phyloP scores from a whole-genome alignment of 2,888 invertebrate species.

The Lasioglossum pauxillum region DNA sequence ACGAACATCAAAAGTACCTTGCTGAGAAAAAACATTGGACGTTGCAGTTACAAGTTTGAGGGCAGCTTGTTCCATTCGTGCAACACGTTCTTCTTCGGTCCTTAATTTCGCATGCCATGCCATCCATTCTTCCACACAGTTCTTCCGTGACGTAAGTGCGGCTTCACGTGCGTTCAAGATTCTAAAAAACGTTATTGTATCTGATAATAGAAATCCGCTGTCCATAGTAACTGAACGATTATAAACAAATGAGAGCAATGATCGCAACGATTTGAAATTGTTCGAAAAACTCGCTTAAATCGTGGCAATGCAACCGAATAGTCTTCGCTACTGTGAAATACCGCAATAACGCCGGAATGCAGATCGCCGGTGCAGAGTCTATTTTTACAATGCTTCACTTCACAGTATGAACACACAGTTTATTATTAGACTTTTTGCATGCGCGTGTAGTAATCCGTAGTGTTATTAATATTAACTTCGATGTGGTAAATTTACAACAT shows the following conservation, averaged over 20 bases:
- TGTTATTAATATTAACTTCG: constrained; percentile 49
- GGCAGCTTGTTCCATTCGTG: constrained; percentile 83
- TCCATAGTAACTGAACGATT: constrained; percentile 25
- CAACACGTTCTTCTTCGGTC: constrained; percentile 82
- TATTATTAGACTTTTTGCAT: constrained; percentile 79
- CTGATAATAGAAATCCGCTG: constrained; percentile 40
- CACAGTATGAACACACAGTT: constrained; percentile 71
- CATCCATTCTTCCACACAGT: constrained; percentile 83
- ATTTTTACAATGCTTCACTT: constrained; percentile 80
- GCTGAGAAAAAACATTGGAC: constrained; percentile 80
- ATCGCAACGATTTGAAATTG: not conserved
- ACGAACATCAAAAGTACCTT: constrained; percentile 74
- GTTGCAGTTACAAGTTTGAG: constrained; percentile 82
- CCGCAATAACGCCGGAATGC: constrained; percentile 65
- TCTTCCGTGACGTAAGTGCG: constrained; percentile 81
- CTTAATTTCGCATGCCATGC: constrained; percentile 82
- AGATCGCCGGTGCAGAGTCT: constrained; percentile 74
- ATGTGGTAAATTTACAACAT: constrained; percentile 7
- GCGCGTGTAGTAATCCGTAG: constrained; percentile 47
- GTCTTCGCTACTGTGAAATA: constrained; percentile 57
- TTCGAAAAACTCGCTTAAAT: constrained; percentile 14
- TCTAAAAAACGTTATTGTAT: constrained; percentile 68
- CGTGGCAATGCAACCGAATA: constrained; percentile 5
- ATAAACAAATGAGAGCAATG: not conserved
- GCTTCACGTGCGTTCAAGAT: constrained; percentile 83